phyloP scores from a whole-genome alignment of 2,113 vertebrate species.

The Gavia stellata region DNA sequence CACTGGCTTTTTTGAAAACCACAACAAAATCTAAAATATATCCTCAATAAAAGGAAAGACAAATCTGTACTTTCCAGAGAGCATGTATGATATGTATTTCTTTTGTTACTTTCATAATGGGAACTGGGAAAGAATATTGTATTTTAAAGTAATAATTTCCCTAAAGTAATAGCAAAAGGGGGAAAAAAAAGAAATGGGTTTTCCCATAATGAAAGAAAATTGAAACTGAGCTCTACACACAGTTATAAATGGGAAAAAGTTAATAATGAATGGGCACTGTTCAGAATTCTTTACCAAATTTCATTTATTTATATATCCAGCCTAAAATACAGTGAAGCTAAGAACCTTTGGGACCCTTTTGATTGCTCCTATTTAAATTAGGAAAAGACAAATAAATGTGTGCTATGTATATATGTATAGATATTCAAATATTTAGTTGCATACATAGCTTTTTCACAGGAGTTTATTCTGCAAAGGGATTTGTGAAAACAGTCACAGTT shows the following conservation, averaged over 20 bases:
- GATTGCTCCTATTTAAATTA: not conserved
- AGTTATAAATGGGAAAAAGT: not conserved
- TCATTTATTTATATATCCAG: not conserved
- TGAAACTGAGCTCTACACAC: not conserved
- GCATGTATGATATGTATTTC: not conserved
- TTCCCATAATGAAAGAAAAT: not conserved
- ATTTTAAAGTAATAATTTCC: not conserved
- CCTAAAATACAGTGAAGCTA: not conserved
- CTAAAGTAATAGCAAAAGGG: not conserved
- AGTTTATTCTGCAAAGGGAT: not conserved
- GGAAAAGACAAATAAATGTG: not conserved
- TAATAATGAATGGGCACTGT: not conserved
- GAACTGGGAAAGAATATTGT: not conserved
- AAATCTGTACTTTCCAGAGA: not conserved
- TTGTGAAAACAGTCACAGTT: not conserved
- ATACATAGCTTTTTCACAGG: not conserved
- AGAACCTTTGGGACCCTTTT: not conserved
- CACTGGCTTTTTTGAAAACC: not conserved
- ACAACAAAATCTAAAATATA: not conserved
- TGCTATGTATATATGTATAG: not conserved
- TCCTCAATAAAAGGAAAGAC: not conserved
- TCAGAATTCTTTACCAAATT: not conserved
- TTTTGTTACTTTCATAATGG: not conserved
- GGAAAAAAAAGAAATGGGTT: not conserved
- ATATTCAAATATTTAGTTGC: not conserved